phyloP scores from a whole-genome alignment of 2,888 invertebrate species.

The Melinaea menophilus region DNA sequence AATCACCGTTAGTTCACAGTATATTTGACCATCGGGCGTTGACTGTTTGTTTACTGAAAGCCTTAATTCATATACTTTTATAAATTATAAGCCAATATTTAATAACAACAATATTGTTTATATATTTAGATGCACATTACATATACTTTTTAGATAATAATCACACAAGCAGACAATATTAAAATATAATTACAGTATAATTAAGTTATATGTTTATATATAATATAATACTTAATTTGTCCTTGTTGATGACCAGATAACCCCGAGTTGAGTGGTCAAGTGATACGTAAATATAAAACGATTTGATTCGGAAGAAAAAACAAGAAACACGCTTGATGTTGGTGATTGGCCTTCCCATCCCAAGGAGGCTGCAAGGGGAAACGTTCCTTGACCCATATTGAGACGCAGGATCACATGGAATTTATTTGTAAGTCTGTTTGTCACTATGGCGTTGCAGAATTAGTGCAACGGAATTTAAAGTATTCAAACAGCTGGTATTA shows the following conservation, averaged over 20 bases:
- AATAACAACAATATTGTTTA: not conserved
- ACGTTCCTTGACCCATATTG: conserved; percentile 71
- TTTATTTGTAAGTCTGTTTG: conserved; percentile 42
- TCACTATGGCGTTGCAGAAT: conserved; percentile 28
- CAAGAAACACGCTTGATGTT: conserved; percentile 45
- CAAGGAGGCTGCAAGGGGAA: conserved; percentile 75
- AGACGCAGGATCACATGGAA: conserved; percentile 39
- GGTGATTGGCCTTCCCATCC: conserved; percentile 70
- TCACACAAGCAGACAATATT: too few relatives aligned
- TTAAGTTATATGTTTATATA: not conserved
- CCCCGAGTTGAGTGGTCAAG: conserved; percentile 58
- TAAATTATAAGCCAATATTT: not conserved
- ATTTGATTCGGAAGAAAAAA: conserved; percentile 72
- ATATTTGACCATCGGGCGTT: conserved; percentile 20
- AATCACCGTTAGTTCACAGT: conserved; percentile 23
- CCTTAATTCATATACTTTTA: conserved; percentile 3
- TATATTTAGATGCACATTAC: too few relatives aligned
- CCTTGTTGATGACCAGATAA: conserved; percentile 68
- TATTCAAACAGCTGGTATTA: not conserved
- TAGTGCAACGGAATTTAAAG: conserved; percentile 2
- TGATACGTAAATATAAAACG: conserved; percentile 72
- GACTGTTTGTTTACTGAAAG: conserved; percentile 17
- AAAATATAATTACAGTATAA: not conserved
- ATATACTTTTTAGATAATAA: too few relatives aligned
- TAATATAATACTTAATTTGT: conserved; percentile 50